Base-by-base conservation (phyloP, 2,888 invertebrate species). In the Cantharis rufa region DNA sequence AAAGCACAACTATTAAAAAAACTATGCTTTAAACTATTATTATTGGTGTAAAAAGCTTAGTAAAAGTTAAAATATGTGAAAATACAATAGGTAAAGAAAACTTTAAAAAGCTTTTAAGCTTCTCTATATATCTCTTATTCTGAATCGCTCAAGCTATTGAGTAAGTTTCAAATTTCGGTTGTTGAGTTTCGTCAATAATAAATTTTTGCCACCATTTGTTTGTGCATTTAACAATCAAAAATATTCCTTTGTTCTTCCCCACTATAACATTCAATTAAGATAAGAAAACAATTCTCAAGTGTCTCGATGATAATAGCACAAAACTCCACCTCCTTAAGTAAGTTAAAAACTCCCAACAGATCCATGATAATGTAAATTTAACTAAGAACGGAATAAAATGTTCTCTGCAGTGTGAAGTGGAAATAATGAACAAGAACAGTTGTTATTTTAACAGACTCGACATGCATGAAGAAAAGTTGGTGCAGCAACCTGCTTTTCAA, bases 401-500 rank as follows among this genome's bases (percentile, higher is more conserved):
- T 62, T 73, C 28, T 73, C 21, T 68, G 24, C 69, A 69, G 73
- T 73, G 73, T 28, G 73, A 73, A 73, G 73, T 73, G 73, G 73
- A 73, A 73, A 73, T 73, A 73, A 73, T 73, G 69, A 62, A 69
- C 66, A 69, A 73, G 73, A 73, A 73, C 62, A 27, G 73, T 61
- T 69, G 73, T 69, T 62, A 62, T 69, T 62, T 73, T 62, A 48
- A 62, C 73, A 73, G 27, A 15, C 62, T 68, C 61, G 48, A 62
- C 15, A n/a, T 64, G 21, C 21, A 48, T 13, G 21, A 64, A 64
- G 18, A n/a, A 16, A 64, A 48, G 48, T 48, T 16, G 64, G 16
- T 21, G 64, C 64, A 64, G 64, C 64, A 64, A 11, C 21, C 11
- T 64, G 21, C 27, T 64, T 64, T 64, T 16, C n/a, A 48, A 48